These are phyloP conservation scores for Phymorhynchus buccinoides DNA, from an alignment of 1,140 invertebrate genomes.

Conservation along the genomic window DNA sequence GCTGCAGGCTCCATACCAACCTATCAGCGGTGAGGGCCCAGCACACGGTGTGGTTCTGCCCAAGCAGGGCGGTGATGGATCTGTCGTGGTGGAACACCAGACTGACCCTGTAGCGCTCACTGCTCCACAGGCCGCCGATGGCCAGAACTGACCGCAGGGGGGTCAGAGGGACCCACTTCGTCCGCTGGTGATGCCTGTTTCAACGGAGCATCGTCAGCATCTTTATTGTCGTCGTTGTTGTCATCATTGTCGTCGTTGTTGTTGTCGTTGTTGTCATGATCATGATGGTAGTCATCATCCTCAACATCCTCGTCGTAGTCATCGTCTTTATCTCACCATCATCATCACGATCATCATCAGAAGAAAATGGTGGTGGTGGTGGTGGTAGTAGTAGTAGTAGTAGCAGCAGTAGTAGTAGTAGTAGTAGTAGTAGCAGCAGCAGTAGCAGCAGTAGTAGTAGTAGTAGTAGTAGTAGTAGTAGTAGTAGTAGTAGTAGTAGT, in stretches of 20 bases:
- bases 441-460: conserved; percentile 39
- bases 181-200: too few species aligned
- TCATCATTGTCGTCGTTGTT: too few species aligned
- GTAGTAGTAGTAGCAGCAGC: conserved; percentile 41
- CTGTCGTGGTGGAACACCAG: neutral
- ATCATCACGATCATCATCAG: neutral
- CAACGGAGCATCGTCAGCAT: too few species aligned
- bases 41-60: conserved; percentile 1
- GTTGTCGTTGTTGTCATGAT: too few species aligned
- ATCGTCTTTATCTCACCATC: neutral
- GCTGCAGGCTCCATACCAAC: too few species aligned
- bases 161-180: neutral
- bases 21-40: neutral
- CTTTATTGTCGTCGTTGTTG: too few species aligned
- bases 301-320: neutral
- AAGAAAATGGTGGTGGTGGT: too few species aligned
- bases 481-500: conserved; percentile 34
- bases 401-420: conserved; percentile 34
- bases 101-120: neutral
- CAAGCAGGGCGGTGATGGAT: neutral
- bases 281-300: too few species aligned
- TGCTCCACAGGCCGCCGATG: neutral
- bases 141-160: neutral
- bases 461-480: conserved; percentile 37
- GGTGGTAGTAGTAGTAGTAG: too few species aligned